Conservation (phyloP, 2,113 vertebrate species). For the Hemibates koningsi region DNA sequence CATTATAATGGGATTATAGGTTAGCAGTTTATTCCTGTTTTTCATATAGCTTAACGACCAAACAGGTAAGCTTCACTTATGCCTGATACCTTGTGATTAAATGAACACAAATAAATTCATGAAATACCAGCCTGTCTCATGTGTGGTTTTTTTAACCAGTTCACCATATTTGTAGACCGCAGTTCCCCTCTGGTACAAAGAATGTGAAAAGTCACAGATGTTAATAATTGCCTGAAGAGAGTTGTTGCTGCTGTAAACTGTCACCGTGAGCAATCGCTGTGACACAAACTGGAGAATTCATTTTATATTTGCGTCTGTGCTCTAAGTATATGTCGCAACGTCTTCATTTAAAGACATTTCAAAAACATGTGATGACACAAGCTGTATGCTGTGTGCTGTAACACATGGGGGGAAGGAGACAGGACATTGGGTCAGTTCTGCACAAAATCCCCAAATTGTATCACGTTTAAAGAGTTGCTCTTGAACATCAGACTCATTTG, state of each 20-base stretch:
- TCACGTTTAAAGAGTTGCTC: not conserved
- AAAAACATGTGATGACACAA: not conserved
- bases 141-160: not conserved
- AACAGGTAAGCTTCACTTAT: not conserved
- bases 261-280: not conserved
- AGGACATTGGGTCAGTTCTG: not conserved
- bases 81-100: rapidly evolving
- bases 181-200: not conserved
- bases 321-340: not conserved
- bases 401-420: not conserved
- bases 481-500: not conserved
- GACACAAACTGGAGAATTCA: not conserved
- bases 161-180: not conserved
- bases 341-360: not conserved
- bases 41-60: not conserved
- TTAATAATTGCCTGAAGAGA: not conserved
- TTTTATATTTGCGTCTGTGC: not conserved
- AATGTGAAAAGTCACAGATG: rapidly evolving
- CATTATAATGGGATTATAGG: not conserved
- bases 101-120: not conserved
- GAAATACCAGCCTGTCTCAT: rapidly evolving
- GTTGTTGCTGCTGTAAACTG: not conserved
- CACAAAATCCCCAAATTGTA: not conserved
- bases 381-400: not conserved
- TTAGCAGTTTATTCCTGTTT: not conserved